These are phyloP conservation scores for Luperina testacea DNA, from an alignment of 2,888 invertebrate genomes.

Conservation along the genomic window DNA sequence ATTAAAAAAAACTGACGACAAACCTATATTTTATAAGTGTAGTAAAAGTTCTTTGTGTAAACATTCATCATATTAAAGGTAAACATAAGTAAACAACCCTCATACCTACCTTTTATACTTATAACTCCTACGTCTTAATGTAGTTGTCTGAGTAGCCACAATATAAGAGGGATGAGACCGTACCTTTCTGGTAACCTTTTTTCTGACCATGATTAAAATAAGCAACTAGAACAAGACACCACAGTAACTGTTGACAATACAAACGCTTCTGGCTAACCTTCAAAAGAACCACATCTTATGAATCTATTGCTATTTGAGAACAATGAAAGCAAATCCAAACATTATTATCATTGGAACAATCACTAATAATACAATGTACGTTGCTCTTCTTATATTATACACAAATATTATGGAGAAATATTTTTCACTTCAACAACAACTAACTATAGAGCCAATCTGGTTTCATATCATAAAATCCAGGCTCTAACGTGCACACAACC, in stretches of 20 bases:
- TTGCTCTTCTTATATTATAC: slow-evolving; percentile 36
- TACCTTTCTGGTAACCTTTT: slow-evolving; percentile 59
- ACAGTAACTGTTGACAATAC: slow-evolving; percentile 35
- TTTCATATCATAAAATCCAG: slow-evolving; percentile 31
- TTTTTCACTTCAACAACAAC: slow-evolving; percentile 51
- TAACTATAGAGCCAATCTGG: slow-evolving; percentile 16
- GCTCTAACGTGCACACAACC: slow-evolving; percentile 50
- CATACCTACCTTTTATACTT: slow-evolving; percentile 72
- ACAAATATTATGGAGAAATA: slow-evolving; percentile 42
- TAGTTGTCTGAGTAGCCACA: slow-evolving; percentile 63
- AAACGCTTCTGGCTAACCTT: slow-evolving; percentile 45
- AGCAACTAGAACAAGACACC: slow-evolving; percentile 28
- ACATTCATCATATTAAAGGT: background rate
- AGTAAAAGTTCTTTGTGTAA: background rate
- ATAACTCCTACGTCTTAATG: slow-evolving; percentile 69
- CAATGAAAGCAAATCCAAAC: slow-evolving; percentile 61
- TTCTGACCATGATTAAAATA: slow-evolving; percentile 61
- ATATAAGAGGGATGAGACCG: slow-evolving; percentile 61
- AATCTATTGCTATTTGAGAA: slow-evolving; percentile 54
- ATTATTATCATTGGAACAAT: slow-evolving; percentile 61
- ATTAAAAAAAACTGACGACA: background rate
- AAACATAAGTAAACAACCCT: background rate
- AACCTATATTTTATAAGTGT: too few species aligned
- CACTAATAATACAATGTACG: slow-evolving; percentile 51
- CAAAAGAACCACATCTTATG: slow-evolving; percentile 47